Base-by-base conservation (phyloP, 2,113 vertebrate genomes). In the Chunga burmeisteri region DNA sequence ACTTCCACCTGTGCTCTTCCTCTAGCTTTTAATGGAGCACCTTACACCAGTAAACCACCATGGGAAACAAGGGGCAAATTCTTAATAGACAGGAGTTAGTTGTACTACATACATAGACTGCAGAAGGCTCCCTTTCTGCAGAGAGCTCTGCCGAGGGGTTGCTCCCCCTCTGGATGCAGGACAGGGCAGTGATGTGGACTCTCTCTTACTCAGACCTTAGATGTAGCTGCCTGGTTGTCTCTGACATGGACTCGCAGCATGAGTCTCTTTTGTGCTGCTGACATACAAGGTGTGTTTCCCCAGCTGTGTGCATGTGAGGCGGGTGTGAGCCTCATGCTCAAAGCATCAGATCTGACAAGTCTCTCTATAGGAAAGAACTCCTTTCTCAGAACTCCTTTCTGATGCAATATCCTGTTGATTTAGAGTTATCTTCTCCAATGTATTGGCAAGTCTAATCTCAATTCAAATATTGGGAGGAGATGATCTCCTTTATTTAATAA, bases 61-160 rank as follows among this genome's bases (percentile, higher is more conserved):
- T 0, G 1, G 70, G 44, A 53, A 70, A 18, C 0, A 0, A 0
- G 5, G 25, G 61, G 11, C 61, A 63, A 52, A 18, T 40, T 55
- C 8, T 10, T 46, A 65, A 29, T 2, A 34, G 66, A 14, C 19
- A 1, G 1, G 49, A 59, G 47, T 34, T 21, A 18, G 25, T 6
- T 63, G 50, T 22, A 9, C n/a, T 42, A 8, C 59, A 7, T 10
- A 10, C 0, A 0, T 0, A 40, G 65, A 2, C 9, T 56, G 68
- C 47, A 42, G 59, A 32, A 63, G 46, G 26, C 36, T 87, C 26
- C 53, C 40, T 61, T 56, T 49, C 34, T 11, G 49, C 63, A n/a
- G 40, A 49, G 61, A 25, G 53, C 71, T 32, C 34, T 83, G 78
- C 59, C 2, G 2, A 59, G 75, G 46, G 55, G 6, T 52, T 74